Evolutionary conservation across 1,140 invertebrate genomes (phyloP), one percentile per base, ranked within the genome.

Genomic region (Popillia japonica): DNA sequence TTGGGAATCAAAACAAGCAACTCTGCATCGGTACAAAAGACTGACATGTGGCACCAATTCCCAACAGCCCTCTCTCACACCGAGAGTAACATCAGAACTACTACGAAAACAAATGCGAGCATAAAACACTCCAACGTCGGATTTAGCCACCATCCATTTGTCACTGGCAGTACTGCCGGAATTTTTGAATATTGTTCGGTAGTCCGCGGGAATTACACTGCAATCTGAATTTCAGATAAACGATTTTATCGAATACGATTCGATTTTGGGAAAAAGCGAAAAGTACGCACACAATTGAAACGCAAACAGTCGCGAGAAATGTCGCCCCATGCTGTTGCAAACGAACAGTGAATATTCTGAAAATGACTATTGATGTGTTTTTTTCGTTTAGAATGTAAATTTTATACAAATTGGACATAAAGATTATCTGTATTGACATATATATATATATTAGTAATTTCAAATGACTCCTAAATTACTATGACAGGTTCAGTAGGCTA

Each of bases 181-280:
- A 55, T 55, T 55, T 55, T 55, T 55, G 48, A 14, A 55, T 55
- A 17, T 55, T 55, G 48, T 55, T 55, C 48, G 48, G 14, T 17
- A n/a, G 48, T 55, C 48, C 48, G 48, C 48, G 6, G 48, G 14
- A 55, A 55, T 55, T 17, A 55, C n/a, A 14, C 48, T 17, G 48
- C 17, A 55, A 55, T 55, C 48, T 55, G 48, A 14, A 55, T 55
- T 55, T 55, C 48, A 55, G 48, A 55, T 55, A 55, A 55, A 55
- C 48, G 48, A 55, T 55, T 55, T 55, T 17, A 55, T 55, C 48
- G 48, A n/a, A 55, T 55, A 55, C 48, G 7, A n/a, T 55, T 55
- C 48, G 48, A 55, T 55, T 55, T 55, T 55, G 48, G 48, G 6
- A 55, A 11, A 55, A n/a, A 17, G 48, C 48, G 14, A 55, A 55